A percentile compares a stretch with the other conserved stretches of the same genome.
These are phyloP conservation scores for Teleopsis dalmanni DNA, from an alignment of 1,140 invertebrate species.

Conservation along the genomic window DNA sequence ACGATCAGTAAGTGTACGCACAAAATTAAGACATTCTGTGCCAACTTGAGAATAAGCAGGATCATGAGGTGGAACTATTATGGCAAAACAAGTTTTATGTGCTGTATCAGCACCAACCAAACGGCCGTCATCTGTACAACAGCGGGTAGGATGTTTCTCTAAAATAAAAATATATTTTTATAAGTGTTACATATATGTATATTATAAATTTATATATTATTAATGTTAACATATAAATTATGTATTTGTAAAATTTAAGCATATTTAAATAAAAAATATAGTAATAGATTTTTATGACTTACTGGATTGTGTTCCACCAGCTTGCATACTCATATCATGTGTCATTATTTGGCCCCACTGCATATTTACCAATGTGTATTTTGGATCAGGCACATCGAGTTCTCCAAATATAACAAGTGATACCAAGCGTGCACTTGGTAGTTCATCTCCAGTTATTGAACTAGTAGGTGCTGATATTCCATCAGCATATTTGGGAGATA, in stretches of 20 bases:
- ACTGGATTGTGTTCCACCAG: constrained; percentile 66
- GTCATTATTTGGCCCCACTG: constrained; percentile 83
- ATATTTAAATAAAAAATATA: not conserved
- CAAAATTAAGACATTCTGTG: constrained; percentile 77
- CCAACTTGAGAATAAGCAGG: constrained; percentile 62
- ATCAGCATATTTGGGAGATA: constrained; percentile 75
- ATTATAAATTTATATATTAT: not conserved
- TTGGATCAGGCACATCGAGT: constrained; percentile 58
- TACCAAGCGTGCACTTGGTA: constrained; percentile 64
- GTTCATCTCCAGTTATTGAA: constrained; percentile 52
- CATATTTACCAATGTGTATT: constrained; percentile 70
- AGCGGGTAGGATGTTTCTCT: constrained; percentile 58
- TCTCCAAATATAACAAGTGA: constrained; percentile 61
- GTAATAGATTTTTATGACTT: constrained; percentile 39
- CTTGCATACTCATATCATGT: constrained; percentile 75
- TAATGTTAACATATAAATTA: not conserved
- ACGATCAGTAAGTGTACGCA: constrained; percentile 65
- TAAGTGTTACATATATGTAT: not conserved
- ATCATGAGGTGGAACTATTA: constrained; percentile 74
- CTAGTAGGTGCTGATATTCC: constrained; percentile 58
- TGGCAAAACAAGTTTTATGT: constrained; percentile 68
- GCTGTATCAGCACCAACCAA: constrained; percentile 47
- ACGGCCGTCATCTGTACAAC: constrained; percentile 61
- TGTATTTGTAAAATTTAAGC: not conserved
- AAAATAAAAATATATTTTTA: not conserved